Conservation (phyloP, 2,797 vertebrate genomes). For the Hemibagrus guttatus region DNA sequence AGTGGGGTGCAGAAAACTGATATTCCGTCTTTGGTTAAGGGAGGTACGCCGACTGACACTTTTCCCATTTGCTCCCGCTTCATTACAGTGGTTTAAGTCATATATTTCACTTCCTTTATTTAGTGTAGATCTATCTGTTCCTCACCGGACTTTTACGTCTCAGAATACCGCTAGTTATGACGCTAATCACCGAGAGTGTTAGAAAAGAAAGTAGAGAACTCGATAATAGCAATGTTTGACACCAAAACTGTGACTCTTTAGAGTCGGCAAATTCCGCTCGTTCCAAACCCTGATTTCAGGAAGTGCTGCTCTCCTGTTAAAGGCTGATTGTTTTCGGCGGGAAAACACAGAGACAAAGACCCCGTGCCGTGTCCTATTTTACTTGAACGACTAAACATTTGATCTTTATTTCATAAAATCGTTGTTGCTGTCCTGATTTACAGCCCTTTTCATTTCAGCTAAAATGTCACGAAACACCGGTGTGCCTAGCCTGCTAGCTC, state of each 20-base stretch:
- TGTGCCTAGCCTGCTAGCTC: conserved; percentile 21
- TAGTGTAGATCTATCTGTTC: neutral
- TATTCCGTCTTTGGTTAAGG: neutral
- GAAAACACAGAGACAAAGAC: neutral
- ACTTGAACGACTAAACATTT: conserved; percentile 10
- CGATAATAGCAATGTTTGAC: neutral
- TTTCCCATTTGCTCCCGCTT: neutral
- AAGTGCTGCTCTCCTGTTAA: neutral
- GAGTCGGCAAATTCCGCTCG: neutral
- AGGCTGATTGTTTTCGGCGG: neutral
- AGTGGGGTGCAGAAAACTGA: conserved; percentile 5
- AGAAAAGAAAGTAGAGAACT: neutral
- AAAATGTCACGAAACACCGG: conserved; percentile 38
- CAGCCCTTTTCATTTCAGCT: conserved; percentile 14
- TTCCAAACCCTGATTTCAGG: neutral
- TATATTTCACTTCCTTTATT: neutral
- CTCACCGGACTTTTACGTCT: neutral
- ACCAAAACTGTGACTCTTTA: neutral
- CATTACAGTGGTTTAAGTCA: neutral
- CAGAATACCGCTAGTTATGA: neutral
- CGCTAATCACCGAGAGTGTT: neutral
- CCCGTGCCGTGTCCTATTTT: neutral
- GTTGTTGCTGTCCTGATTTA: conserved; percentile 11
- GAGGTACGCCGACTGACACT: neutral
- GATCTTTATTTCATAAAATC: conserved; percentile 23